Base-by-base conservation (phyloP, 2,113 vertebrate species). In the Rhegmatorhina hoffmannsi region DNA sequence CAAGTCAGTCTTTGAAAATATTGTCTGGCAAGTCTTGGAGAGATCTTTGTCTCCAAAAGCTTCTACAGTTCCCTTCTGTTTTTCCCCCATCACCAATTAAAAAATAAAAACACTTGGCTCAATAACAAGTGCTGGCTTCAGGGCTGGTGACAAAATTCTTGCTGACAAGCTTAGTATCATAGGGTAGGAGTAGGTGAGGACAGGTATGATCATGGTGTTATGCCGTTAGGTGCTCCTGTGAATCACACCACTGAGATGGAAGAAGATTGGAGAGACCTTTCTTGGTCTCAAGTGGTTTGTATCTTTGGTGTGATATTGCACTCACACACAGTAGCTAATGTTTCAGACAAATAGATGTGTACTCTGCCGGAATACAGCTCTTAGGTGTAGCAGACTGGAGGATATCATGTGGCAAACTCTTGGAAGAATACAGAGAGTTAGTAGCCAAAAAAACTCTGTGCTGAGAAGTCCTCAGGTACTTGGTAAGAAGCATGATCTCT, bases 121-220 rank as follows among this genome's bases (percentile, higher is more conserved):
- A 0, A 29, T 68, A 84, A 76, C 33, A 83, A 89, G 67, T 33
- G 28, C n/a, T 84, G 56, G n/a, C 69, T 94, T 84, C 38, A 44
- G 29, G 19, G 70, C 76, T 83, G 47, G 60, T 0, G 9, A 74
- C 59, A 85, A 56, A 80, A 94, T 88, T 90, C 64, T 33, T 1
- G 6, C 64, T 92, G 94, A 94, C 55, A 86, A 60, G 76, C 60
- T 67, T 46, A 66, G 49, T 75, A 29, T 74, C 44, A 52, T 60
- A 6, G 38, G 44, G 79, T 86, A 50, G 95, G 94, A 94, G 87
- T 70, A 88, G 92, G 85, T 2, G 76, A 90, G 76, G 92, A 90
- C 73, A 87, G 93, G 92, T 94, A 59, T 21, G 60, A 68, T 76
- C 33, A 40, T 78, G 53, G 79, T 83, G 93, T 86, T 97, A 81